Evolutionary conservation across 2,113 vertebrate genomes (phyloP), one percentile per base, ranked within the genome.

Genomic region (Herpailurus yagouaroundi): DNA sequence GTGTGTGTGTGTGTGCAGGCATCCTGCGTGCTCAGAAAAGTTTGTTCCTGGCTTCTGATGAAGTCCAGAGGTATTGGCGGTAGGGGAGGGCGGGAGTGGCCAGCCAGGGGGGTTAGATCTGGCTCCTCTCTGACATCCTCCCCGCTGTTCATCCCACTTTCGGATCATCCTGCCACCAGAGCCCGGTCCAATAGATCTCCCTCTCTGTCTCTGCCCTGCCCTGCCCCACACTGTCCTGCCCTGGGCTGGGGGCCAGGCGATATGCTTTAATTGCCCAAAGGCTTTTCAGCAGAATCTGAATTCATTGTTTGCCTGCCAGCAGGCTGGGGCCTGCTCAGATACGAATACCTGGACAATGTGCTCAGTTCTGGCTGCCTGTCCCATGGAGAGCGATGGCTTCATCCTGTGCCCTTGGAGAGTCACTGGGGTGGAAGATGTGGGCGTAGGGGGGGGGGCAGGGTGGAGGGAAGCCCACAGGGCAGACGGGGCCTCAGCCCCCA

Each of bases 231-330:
- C 45, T 69, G 74, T 85, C 45, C 81, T 96, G 69, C 77, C 74
- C 96, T 92, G 95, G 89, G 69, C 94, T 74, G 60, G 88, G 89
- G 90, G 95, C 87, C 94, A 96, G 90, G 66, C 60, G 69, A 81
- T 63, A 38, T 92, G 52, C 77, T 98, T 91, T 94, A 88, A 96
- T 91, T 93, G 95, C 92, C 60, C 80, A 66, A 97, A 90, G 91
- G 90, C 66, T 96, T 97, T 98, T 95, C 79, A 97, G 96, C 88
- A 98, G 95, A 91, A 68, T 97, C 71, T 55, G 74, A 81, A 52
- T 93, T 90, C 88, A 84, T 97, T 97, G 94, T 96, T 84, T 76
- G 74, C n/a, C 91, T 92, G 97, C 95, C 95, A 97, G 89, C 1
- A 12, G 0, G 0, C 74, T 31, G 81, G 91, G 95, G 93, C 94